phyloP scores from a whole-genome alignment of 2,797 vertebrate genomes.

The Ctenopoma multispine region DNA sequence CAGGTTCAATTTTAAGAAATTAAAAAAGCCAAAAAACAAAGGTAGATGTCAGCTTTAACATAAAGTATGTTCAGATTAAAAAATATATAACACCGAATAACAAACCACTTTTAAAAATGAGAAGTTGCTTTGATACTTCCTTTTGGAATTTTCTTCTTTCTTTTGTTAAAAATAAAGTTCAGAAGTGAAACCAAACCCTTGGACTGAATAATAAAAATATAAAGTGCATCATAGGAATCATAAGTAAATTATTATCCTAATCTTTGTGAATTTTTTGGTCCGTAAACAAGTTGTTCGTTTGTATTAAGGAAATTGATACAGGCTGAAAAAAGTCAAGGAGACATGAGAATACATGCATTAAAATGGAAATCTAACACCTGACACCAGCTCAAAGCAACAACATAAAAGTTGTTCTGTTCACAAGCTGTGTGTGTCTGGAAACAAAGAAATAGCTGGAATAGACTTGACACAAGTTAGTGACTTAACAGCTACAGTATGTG shows the following conservation, averaged over 20 bases:
- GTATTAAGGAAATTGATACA: not conserved
- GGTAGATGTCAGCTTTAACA: not conserved
- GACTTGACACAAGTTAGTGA: constrained; percentile 26
- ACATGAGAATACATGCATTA: not conserved
- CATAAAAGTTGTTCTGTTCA: constrained; percentile 4
- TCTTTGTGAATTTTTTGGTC: constrained; percentile 4
- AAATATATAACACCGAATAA: too few relatives aligned
- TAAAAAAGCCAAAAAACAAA: not conserved
- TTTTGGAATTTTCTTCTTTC: not conserved
- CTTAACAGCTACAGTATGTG: constrained; percentile 17
- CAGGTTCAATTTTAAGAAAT: too few relatives aligned
- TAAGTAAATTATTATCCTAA: too few relatives aligned
- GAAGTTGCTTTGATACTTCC: constrained; percentile 12
- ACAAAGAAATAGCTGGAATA: constrained; percentile 14
- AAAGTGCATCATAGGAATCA: not conserved
- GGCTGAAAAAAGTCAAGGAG: not conserved
- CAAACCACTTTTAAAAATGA: not conserved
- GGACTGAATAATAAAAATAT: not conserved
- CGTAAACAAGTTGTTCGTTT: not conserved
- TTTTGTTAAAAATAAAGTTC: constrained; percentile 10
- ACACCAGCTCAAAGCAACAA: constrained; percentile 21
- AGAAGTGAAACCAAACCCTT: not conserved
- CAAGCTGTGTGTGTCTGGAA: constrained; percentile 39
- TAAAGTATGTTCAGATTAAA: too few relatives aligned
- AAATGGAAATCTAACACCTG: constrained; percentile 30